phyloP scores from a whole-genome alignment of 2,113 vertebrate species.

The Coptodon rendalli region DNA sequence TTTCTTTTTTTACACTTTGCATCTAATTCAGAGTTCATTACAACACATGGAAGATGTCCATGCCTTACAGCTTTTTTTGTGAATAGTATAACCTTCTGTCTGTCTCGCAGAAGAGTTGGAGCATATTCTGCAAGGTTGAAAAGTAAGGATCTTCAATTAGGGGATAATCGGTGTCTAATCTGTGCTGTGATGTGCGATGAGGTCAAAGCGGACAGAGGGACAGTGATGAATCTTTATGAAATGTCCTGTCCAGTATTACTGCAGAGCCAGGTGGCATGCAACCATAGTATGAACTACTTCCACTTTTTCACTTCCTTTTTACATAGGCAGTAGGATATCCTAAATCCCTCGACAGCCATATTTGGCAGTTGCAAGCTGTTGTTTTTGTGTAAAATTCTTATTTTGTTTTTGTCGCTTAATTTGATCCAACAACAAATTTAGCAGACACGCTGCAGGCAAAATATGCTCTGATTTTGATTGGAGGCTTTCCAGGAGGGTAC shows the following conservation, averaged over 20 bases:
- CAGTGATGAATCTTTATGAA: constrained; percentile 71
- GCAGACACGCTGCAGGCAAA: background rate
- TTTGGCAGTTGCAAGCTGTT: background rate
- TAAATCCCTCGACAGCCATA: background rate
- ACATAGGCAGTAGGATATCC: background rate
- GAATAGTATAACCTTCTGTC: constrained; percentile 24
- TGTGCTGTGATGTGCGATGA: constrained; percentile 67
- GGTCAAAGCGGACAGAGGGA: constrained; percentile 69
- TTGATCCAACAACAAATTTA: background rate
- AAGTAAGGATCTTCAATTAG: constrained; percentile 68
- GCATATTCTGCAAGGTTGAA: constrained; percentile 64
- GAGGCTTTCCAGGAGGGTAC: constrained; percentile 1
- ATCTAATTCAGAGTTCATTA: background rate
- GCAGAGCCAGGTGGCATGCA: constrained; percentile 38
- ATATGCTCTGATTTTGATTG: constrained; percentile 10
- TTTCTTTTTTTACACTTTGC: background rate
- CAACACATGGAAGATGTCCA: background rate
- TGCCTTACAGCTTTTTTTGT: background rate
- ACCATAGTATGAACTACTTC: constrained; percentile 12
- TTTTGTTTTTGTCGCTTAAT: background rate
- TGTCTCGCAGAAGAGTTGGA: constrained; percentile 18
- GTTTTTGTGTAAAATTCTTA: background rate
- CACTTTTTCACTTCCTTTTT: background rate
- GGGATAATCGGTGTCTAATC: constrained; percentile 68
- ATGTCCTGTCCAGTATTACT: constrained; percentile 55